Percentiles rank a stretch among this genome's conserved stretches.
Conservation (phyloP, 2,888 invertebrate species). For the Sinhomidia bicolor region DNA sequence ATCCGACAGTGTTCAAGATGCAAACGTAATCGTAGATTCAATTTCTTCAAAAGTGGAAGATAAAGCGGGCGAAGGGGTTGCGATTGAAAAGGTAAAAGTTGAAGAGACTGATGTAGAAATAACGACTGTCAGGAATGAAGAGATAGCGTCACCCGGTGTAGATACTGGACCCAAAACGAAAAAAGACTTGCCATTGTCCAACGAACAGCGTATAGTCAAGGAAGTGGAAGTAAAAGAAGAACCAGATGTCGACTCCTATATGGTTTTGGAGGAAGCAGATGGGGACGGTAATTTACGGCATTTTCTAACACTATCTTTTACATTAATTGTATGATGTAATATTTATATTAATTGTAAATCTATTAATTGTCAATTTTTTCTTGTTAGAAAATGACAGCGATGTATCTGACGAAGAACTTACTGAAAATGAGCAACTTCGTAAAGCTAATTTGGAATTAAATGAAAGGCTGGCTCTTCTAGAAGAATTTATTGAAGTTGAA, state of each 20-base stretch:
- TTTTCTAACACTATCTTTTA: too few relatives aligned
- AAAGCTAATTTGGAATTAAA: not conserved
- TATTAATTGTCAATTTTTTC: too few relatives aligned
- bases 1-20: not conserved
- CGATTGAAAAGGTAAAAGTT: not conserved
- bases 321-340: too few relatives aligned
- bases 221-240: not conserved
- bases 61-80: not conserved
- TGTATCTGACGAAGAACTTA: not conserved
- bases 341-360: too few relatives aligned
- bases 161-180: not conserved
- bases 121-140: too few relatives aligned
- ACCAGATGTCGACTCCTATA: not conserved
- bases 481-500: constrained; percentile 64
- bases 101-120: not conserved
- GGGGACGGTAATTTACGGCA: too few relatives aligned
- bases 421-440: constrained; percentile 47
- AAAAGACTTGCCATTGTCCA: not conserved
- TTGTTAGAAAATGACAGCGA: too few relatives aligned
- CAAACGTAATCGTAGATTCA: not conserved
- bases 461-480: constrained; percentile 33
- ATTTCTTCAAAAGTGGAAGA: not conserved
- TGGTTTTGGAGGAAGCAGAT: constrained; percentile 14
- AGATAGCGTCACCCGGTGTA: not conserved
- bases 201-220: not conserved